Percentiles rank a stretch among this genome's conserved stretches.
Conservation (phyloP, 2,113 vertebrate genomes). For the Ptychochromis oligacanthus region DNA sequence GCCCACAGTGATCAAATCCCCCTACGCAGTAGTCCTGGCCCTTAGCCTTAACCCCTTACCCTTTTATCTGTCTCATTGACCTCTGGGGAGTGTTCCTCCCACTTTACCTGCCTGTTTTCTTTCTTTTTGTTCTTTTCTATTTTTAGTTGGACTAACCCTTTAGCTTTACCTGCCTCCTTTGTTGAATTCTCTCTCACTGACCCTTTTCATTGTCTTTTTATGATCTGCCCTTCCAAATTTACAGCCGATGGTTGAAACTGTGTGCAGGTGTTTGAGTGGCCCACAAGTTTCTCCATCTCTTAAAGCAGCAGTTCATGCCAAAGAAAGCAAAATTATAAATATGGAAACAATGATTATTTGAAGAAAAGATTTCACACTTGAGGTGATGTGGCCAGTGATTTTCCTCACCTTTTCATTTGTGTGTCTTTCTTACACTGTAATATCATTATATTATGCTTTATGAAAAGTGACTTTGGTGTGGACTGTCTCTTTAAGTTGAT, state of each 20-base stretch:
- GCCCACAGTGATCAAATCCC: conserved; percentile 69
- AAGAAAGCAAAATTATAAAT: background rate
- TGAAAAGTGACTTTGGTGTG: conserved; percentile 42
- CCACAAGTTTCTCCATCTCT: conserved; percentile 64
- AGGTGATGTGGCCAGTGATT: background rate
- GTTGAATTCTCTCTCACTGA: conserved; percentile 53
- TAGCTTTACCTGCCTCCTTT: conserved; percentile 69
- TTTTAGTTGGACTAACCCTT: conserved; percentile 64
- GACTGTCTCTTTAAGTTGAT: conserved; percentile 66
- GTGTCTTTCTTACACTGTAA: background rate
- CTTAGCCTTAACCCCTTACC: conserved; percentile 49
- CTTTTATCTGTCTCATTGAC: conserved; percentile 56
- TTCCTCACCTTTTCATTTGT: background rate
- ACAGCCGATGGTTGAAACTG: conserved; percentile 53
- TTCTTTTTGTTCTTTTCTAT: conserved; percentile 2
- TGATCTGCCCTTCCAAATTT: conserved; percentile 31
- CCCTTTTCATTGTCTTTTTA: conserved; percentile 13
- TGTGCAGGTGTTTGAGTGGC: conserved; percentile 28
- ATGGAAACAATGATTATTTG: background rate
- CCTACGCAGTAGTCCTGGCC: conserved; percentile 30
- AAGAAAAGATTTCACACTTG: background rate
- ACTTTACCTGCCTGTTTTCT: conserved; percentile 55
- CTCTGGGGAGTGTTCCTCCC: conserved; percentile 41
- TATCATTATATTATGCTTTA: background rate
- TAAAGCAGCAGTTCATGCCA: conserved; percentile 65